Percentiles rank a stretch among this genome's conserved stretches.
These are phyloP conservation scores for Pterostichus niger DNA, from an alignment of 2,888 invertebrate genomes.

Conservation along the genomic window DNA sequence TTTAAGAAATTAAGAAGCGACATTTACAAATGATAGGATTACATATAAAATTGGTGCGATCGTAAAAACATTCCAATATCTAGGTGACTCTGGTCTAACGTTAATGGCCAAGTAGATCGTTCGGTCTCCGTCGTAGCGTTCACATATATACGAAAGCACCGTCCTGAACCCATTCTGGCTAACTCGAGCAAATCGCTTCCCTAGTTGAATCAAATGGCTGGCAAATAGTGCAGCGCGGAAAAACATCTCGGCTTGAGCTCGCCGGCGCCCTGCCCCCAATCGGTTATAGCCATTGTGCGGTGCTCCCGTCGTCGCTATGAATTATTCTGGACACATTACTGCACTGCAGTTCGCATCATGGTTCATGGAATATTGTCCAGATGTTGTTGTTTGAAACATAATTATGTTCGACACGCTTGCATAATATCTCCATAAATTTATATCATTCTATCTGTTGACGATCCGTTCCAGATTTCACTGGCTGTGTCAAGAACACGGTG, in stretches of 20 bases:
- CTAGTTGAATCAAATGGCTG: constrained; percentile 61
- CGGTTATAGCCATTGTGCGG: constrained; percentile 31
- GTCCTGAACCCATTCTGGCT: constrained; percentile 38
- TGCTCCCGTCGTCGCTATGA: constrained; percentile 10
- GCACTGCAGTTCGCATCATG: constrained; percentile 39
- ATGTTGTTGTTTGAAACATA: constrained; percentile 60
- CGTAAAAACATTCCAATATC: constrained; percentile 55
- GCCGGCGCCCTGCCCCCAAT: not conserved
- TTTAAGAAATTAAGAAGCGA: constrained; percentile 53
- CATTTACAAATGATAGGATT: constrained; percentile 55
- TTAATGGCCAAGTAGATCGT: constrained; percentile 34
- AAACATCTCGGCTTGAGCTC: not conserved
- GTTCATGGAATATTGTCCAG: constrained; percentile 58
- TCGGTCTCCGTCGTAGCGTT: constrained; percentile 7
- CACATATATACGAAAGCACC: constrained; percentile 21
- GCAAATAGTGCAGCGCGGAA: constrained; percentile 54
- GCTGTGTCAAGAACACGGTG: constrained; percentile 36
- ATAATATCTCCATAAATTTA: constrained; percentile 62
- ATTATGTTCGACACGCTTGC: constrained; percentile 57
- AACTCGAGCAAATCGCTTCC: constrained; percentile 59
- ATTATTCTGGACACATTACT: constrained; percentile 57
- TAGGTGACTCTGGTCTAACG: constrained; percentile 42
- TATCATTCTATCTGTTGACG: constrained; percentile 33
- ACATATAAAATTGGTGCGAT: constrained; percentile 53
- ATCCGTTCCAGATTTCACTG: constrained; percentile 32